Percentiles rank a stretch among this genome's conserved stretches.
phyloP scores from a whole-genome alignment of 2,888 invertebrate genomes.

The Agonopterix heracliana region DNA sequence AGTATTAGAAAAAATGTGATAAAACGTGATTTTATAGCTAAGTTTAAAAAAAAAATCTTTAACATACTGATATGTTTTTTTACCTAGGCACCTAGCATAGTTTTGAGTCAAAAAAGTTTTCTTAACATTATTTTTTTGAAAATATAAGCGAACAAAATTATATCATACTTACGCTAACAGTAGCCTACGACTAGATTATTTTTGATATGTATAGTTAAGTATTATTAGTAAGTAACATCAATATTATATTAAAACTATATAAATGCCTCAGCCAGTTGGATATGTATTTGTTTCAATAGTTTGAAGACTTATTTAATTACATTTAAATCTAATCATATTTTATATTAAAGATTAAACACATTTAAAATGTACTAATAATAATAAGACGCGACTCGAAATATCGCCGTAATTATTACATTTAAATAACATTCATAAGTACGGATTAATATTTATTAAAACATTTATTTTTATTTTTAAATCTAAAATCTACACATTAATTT shows the following conservation, averaged over 20 bases:
- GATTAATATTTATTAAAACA: conserved; percentile 34
- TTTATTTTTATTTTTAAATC: conserved; percentile 26
- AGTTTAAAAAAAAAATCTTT: conserved; percentile 23
- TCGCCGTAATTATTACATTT: conserved; percentile 20
- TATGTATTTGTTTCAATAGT: conserved; percentile 67
- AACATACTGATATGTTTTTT: conserved; percentile 50
- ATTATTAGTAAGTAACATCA: conserved; percentile 46
- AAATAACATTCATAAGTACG: conserved; percentile 49
- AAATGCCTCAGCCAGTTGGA: conserved; percentile 75
- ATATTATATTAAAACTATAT: conserved; percentile 46
- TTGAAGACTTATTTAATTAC: conserved; percentile 55
- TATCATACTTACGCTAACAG: conserved; percentile 21
- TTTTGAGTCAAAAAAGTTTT: conserved; percentile 10
- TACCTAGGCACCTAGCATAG: conserved; percentile 60
- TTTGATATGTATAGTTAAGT: conserved; percentile 34
- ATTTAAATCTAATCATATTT: conserved; percentile 28
- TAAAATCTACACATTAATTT: conserved; percentile 31
- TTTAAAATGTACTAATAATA: conserved; percentile 38
- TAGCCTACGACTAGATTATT: conserved; percentile 21
- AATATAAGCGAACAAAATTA: conserved; percentile 23
- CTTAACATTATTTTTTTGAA: conserved; percentile 12
- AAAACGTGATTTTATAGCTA: conserved; percentile 19
- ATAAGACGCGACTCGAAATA: conserved; percentile 23
- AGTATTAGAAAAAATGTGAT: conserved; percentile 25
- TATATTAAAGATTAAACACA: conserved; percentile 48